Percentiles rank a stretch among this genome's conserved stretches.
These are phyloP conservation scores for Himalopsyche phryganea DNA, from an alignment of 1,140 invertebrate species.

Conservation along the genomic window DNA sequence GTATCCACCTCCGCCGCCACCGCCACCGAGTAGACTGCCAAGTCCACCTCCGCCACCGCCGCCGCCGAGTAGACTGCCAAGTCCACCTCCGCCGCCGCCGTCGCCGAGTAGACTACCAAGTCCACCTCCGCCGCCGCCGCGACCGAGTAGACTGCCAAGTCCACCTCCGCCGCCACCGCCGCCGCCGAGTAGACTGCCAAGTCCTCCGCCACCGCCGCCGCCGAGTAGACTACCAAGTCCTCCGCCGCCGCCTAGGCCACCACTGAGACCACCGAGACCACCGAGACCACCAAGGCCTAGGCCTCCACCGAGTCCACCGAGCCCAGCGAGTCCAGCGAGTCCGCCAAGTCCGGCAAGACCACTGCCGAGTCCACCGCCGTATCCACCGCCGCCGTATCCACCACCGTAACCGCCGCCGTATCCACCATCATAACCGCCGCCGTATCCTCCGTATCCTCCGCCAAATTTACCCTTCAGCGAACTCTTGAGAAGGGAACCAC, in stretches of 20 bases:
- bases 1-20: not conserved
- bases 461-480: not conserved
- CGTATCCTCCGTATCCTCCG: not conserved
- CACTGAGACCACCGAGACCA: conserved; percentile 5
- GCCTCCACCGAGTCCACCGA: not conserved
- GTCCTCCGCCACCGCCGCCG: conserved; percentile 6
- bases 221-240: too few relatives aligned
- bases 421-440: conserved; percentile 6
- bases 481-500: not conserved
- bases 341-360: not conserved
- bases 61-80: conserved; percentile 1
- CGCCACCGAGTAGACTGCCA: too few relatives aligned
- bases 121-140: conserved; percentile 15
- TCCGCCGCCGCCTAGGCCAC: not conserved
- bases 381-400: conserved; percentile 7
- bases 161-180: too few relatives aligned
- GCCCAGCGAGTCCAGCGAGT: not conserved
- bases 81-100: conserved; percentile 4
- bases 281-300: not conserved
- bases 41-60: not conserved
- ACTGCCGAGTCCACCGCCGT: conserved; percentile 10
- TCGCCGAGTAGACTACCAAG: conserved; percentile 9
- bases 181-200: not conserved
- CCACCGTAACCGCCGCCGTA: conserved; percentile 17
- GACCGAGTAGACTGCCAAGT: too few relatives aligned